Evolutionary conservation across 1,140 invertebrate species (phyloP).

Genomic region (Zaprionus capensis): DNA sequence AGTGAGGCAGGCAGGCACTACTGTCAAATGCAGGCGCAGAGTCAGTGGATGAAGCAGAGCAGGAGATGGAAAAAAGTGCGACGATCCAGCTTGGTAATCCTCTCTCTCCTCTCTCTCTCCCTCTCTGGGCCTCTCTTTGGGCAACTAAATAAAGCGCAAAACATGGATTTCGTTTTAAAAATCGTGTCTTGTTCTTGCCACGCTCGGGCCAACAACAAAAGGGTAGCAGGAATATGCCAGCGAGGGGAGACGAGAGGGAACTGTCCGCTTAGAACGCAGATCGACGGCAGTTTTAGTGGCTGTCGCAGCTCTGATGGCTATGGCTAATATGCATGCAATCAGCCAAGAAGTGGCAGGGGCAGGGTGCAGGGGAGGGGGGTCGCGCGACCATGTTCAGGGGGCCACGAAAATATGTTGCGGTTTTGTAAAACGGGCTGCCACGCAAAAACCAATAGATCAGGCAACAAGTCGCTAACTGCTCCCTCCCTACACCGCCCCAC

Average conservation of each 20-base stretch:
- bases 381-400: constrained; percentile 19
- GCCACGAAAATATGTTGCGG: constrained; percentile 72
- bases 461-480: constrained; percentile 42
- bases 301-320: constrained; percentile 54
- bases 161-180: constrained; percentile 82
- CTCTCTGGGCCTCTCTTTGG: constrained; percentile 4
- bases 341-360: constrained; percentile 31
- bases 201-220: constrained; percentile 48
- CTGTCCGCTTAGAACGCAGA: constrained; percentile 63
- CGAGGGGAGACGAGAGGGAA: not conserved
- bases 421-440: constrained; percentile 70
- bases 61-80: constrained; percentile 40
- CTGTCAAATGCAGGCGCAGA: constrained; percentile 45
- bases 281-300: constrained; percentile 52
- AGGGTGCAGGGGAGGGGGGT: not conserved
- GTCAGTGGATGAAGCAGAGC: constrained; percentile 5
- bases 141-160: constrained; percentile 48
- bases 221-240: constrained; percentile 67
- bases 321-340: constrained; percentile 79
- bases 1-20: not conserved
- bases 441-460: constrained; percentile 79
- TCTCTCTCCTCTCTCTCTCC: constrained; percentile 27
- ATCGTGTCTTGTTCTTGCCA: constrained; percentile 78
- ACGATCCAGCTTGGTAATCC: constrained; percentile 59
- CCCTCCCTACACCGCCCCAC: constrained; percentile 15